Evolutionary conservation across 2,888 invertebrate genomes (phyloP), one percentile per base, ranked within the genome.

Genomic region (Monochamus alternatus): DNA sequence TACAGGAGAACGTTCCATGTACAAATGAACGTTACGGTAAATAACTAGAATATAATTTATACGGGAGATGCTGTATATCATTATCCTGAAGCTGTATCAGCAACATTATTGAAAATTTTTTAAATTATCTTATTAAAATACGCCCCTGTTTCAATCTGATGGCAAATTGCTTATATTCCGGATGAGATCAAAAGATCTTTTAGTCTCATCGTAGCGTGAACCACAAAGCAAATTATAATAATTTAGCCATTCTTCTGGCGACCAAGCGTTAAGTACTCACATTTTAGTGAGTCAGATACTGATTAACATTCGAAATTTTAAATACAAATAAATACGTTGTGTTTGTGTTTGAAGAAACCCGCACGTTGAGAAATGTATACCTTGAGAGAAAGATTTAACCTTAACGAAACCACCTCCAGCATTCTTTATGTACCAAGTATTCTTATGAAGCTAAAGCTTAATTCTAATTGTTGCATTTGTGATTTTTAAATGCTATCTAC

Each of bases 391-490:
- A 67, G 55, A 55, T 67, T 67, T 55, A 67, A 67, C 67, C 67
- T 55, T 38, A 55, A 38, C 67, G 38, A 38, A 67, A 67, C 32
- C 52, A 22, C 31, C 38, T 55, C 30, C 32, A 55, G 67, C 67
- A 31, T 58, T 65, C 65, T 51, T 65, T 65, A 65, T 51, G 65
- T 32, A 55, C 55, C 12, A n/a, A 55, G 67, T 31, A 55, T 67
- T 67, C 73, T 78, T 74, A 73, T 63, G 72, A 74, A 66, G 74
- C 69, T n/a, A n/a, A n/a, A 71, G 71, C 78, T 75, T 78, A 78
- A 78, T 78, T 72, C 74, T 78, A 78, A 78, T 78, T 78, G 76
- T 78, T 74, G 74, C 78, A 78, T 70, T 78, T 78, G 74, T 60
- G 43, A 71, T 67, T 67, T 67, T 67, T 67, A n/a, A n/a, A n/a